Percentiles rank a stretch among this genome's conserved stretches.
These are phyloP conservation scores for Hydraecia micacea DNA, from an alignment of 2,888 invertebrate genomes.

Conservation along the genomic window DNA sequence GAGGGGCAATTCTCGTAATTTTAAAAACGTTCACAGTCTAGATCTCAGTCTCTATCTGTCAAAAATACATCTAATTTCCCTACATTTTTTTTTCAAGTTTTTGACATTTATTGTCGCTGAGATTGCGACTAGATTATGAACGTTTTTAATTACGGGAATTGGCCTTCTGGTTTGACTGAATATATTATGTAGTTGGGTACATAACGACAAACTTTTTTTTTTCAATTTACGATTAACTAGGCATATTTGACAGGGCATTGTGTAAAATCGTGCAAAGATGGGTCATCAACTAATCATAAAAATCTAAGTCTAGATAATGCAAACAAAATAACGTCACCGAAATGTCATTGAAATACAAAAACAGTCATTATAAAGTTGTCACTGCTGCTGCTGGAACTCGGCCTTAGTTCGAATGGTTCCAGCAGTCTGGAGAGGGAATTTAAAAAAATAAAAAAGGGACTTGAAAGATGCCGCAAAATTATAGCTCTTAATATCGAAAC, in stretches of 20 bases:
- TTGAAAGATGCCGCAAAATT: conserved; percentile 23
- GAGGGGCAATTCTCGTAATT: background rate
- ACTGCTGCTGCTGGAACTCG: background rate
- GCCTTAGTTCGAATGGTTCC: background rate
- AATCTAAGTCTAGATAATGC: background rate
- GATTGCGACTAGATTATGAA: too few species aligned
- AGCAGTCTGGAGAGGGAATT: background rate
- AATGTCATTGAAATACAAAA: background rate
- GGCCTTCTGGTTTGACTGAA: too few species aligned
- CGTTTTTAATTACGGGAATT: too few species aligned
- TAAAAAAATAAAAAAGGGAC: background rate
- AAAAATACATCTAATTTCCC: too few species aligned
- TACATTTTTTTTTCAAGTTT: too few species aligned
- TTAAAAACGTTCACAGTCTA: too few species aligned
- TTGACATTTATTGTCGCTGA: too few species aligned
- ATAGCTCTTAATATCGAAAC: conserved; percentile 61
- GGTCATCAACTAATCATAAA: background rate
- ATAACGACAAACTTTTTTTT: conserved; percentile 17
- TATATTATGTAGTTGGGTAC: background rate
- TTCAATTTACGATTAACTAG: conserved; percentile 14
- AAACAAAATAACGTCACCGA: background rate
- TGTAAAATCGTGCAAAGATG: conserved; percentile 19
- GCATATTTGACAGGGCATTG: conserved; percentile 5
- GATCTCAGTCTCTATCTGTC: too few species aligned
- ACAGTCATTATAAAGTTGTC: background rate